These are phyloP conservation scores for Nemotelus nigrinus DNA, from an alignment of 2,888 invertebrate genomes.

Conservation along the genomic window DNA sequence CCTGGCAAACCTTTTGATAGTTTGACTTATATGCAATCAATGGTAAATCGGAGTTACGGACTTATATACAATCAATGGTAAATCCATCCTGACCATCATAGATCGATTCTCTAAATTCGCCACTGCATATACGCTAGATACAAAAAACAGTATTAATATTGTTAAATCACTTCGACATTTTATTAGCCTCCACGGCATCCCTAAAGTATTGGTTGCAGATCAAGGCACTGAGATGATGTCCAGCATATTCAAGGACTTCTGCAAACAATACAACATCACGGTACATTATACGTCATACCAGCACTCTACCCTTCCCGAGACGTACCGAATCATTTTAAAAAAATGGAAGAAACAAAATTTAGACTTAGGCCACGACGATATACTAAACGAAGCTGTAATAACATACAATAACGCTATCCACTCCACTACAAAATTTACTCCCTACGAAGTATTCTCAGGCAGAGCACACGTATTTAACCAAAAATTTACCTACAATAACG, in stretches of 20 bases:
- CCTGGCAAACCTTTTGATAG: slow-evolving; percentile 9
- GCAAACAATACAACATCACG: slow-evolving; percentile 24
- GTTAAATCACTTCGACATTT: slow-evolving; percentile 38
- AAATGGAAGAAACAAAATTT: neutral
- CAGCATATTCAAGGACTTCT: slow-evolving; percentile 48
- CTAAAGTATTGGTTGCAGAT: slow-evolving; percentile 46
- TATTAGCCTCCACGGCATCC: neutral
- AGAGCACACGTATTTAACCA: slow-evolving; percentile 8
- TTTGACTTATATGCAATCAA: neutral
- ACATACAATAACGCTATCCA: slow-evolving; percentile 12
- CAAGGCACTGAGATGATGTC: slow-evolving; percentile 45
- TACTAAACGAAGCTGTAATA: neutral
- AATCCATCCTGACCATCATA: slow-evolving; percentile 48
- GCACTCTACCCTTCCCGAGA: slow-evolving; percentile 43
- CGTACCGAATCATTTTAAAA: neutral
- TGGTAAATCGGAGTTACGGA: neutral
- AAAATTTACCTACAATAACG: slow-evolving; percentile 8
- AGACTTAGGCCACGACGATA: neutral
- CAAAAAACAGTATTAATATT: slow-evolving; percentile 49
- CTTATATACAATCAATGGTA: slow-evolving; percentile 50
- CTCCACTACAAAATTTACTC: neutral
- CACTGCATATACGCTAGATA: slow-evolving; percentile 45
- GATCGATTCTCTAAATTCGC: slow-evolving; percentile 50
- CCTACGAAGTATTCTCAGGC: slow-evolving; percentile 5
- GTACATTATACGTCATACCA: slow-evolving; percentile 50